A percentile compares a stretch with the other conserved stretches of the same genome.
Conservation (phyloP, 1,140 invertebrate genomes). For the Drosophila saltans region DNA sequence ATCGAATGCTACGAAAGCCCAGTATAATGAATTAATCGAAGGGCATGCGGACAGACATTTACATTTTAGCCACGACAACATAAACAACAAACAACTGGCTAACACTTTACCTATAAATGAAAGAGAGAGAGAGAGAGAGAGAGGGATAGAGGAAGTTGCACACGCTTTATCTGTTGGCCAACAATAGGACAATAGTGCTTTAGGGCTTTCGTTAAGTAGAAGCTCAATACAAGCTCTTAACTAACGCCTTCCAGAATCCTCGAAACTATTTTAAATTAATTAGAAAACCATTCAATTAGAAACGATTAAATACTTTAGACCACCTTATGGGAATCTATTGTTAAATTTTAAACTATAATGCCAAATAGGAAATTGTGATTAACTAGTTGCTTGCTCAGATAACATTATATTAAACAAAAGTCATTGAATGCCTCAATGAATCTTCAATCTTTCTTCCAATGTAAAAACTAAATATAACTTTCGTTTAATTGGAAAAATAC, state of each 20-base stretch:
- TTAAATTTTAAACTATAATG: no score
- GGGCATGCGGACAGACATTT: constrained; percentile 61
- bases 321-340: no score
- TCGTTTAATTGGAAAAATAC: no score
- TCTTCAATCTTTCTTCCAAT: no score
- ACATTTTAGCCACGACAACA: constrained; percentile 36
- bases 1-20: constrained; percentile 12
- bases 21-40: constrained; percentile 76
- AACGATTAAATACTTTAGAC: constrained; percentile 1
- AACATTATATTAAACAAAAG: no score
- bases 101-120: constrained; percentile 42
- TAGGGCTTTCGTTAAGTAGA: constrained; percentile 35
- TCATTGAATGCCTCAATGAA: no score
- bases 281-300: constrained; percentile 32
- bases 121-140: neutral
- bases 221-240: neutral
- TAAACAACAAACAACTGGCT: no score
- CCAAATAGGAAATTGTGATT: no score
- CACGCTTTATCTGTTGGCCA: constrained; percentile 12
- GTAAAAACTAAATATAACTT: no score
- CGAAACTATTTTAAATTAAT: constrained; percentile 43
- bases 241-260: neutral
- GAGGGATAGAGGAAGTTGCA: neutral
- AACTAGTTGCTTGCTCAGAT: no score
- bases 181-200: constrained; percentile 21